Percentiles rank a stretch among this genome's conserved stretches.
phyloP scores from a whole-genome alignment of 2,888 invertebrate species.

The Idaea dimidiata region DNA sequence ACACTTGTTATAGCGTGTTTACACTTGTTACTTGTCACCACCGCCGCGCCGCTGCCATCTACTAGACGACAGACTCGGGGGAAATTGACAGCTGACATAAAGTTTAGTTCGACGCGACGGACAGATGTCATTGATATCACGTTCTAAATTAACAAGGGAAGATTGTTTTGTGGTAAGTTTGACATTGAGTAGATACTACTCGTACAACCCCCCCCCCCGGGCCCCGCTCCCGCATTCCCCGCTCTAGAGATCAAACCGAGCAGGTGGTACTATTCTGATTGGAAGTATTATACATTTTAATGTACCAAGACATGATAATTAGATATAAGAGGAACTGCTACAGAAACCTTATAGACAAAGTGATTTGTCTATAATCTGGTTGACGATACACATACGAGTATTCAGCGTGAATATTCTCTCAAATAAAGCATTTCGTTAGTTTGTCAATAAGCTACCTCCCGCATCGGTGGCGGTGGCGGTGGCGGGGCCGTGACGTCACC shows the following conservation, averaged over 20 bases:
- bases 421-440: too few relatives aligned
- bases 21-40: constrained; percentile 26
- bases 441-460: too few relatives aligned
- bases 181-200: neutral
- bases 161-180: neutral
- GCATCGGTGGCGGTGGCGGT: too few relatives aligned
- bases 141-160: constrained; percentile 13
- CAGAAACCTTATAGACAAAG: too few relatives aligned
- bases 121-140: constrained; percentile 20
- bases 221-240: neutral
- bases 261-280: neutral
- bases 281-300: neutral
- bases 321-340: too few relatives aligned
- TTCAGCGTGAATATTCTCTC: too few relatives aligned
- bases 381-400: too few relatives aligned
- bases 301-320: neutral
- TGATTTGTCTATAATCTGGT: too few relatives aligned
- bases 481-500: too few relatives aligned
- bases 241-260: neutral
- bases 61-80: constrained; percentile 12
- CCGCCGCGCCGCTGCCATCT: constrained; percentile 8
- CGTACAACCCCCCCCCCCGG: neutral
- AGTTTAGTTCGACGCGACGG: constrained; percentile 19
- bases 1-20: constrained; percentile 30
- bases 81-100: constrained; percentile 40